Percentiles rank a stretch among this genome's conserved stretches.
phyloP scores from a whole-genome alignment of 2,113 vertebrate genomes.

The Gadus chalcogrammus region DNA sequence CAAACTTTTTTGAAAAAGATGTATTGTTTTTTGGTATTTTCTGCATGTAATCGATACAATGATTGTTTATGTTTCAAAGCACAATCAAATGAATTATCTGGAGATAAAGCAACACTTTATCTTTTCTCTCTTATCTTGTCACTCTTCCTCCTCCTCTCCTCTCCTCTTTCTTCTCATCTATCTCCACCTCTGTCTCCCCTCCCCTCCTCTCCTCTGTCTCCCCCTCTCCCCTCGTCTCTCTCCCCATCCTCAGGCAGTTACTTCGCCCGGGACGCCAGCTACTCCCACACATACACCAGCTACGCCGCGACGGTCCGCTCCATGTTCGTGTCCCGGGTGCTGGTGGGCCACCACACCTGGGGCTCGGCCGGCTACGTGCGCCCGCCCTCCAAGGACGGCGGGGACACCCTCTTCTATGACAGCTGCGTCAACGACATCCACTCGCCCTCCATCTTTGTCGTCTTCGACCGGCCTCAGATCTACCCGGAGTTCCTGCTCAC shows the following conservation, averaged over 20 bases:
- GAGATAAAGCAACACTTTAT: too few relatives aligned
- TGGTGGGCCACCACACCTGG: slow-evolving; percentile 80
- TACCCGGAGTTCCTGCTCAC: slow-evolving; percentile 91
- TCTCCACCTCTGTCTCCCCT: too few relatives aligned
- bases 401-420: slow-evolving; percentile 73
- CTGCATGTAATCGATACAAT: too few relatives aligned
- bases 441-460: slow-evolving; percentile 84
- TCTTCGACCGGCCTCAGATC: slow-evolving; percentile 89
- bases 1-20: too few relatives aligned
- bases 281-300: slow-evolving; percentile 75
- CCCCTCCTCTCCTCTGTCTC: not conserved
- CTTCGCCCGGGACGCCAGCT: slow-evolving; percentile 86
- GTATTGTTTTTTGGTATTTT: too few relatives aligned
- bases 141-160: too few relatives aligned
- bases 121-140: too few relatives aligned
- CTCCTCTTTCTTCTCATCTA: too few relatives aligned
- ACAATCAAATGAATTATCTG: too few relatives aligned
- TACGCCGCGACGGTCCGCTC: not conserved
- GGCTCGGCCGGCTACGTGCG: slow-evolving; percentile 70
- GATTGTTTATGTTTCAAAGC: too few relatives aligned
- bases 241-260: slow-evolving; percentile 81
- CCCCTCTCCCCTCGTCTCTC: not conserved
- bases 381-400: slow-evolving; percentile 76
- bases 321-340: slow-evolving; percentile 87
- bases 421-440: slow-evolving; percentile 82